Evolutionary conservation across 2,888 invertebrate genomes (phyloP).

Genomic region (Drosophila nr. medialis): DNA sequence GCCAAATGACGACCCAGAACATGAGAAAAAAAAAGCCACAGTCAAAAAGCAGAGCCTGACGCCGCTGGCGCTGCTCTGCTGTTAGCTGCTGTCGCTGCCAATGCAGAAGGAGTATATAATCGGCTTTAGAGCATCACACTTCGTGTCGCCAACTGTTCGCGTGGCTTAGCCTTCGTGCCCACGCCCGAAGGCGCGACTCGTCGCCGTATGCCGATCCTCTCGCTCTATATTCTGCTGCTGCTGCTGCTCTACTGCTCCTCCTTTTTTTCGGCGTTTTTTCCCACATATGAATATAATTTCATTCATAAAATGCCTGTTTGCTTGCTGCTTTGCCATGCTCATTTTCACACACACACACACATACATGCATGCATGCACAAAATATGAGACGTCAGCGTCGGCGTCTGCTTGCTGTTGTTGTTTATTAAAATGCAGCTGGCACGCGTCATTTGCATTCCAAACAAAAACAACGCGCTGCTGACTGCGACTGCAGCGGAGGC

Average conservation of each 20-base stretch:
- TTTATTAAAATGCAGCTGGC: slow-evolving; percentile 44
- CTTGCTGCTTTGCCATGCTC: slow-evolving; percentile 24
- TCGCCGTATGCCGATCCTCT: slow-evolving; percentile 1
- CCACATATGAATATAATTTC: slow-evolving; percentile 62
- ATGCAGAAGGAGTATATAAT: slow-evolving; percentile 33
- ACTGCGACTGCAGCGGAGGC: slow-evolving; percentile 10
- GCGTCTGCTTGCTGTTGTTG: slow-evolving; percentile 26
- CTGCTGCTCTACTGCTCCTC: slow-evolving; percentile 9
- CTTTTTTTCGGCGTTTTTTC: slow-evolving; percentile 49
- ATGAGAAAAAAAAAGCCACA: slow-evolving; percentile 46
- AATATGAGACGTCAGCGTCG: slow-evolving; percentile 25
- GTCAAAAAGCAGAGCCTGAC: slow-evolving; percentile 38
- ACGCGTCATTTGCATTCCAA: slow-evolving; percentile 50
- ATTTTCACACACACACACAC: slow-evolving; percentile 48
- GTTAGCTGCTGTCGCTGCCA: slow-evolving; percentile 25
- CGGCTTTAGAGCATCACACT: slow-evolving; percentile 29
- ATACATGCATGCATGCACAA: background rate
- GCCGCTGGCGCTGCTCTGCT: slow-evolving; percentile 23
- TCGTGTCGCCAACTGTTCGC: slow-evolving; percentile 33
- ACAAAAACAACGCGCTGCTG: slow-evolving; percentile 30
- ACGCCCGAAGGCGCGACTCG: background rate
- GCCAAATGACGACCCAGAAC: slow-evolving; percentile 75
- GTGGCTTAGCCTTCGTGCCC: slow-evolving; percentile 33
- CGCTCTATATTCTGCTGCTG: slow-evolving; percentile 19
- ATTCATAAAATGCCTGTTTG: slow-evolving; percentile 68